Evolutionary conservation across 2,797 vertebrate species (phyloP), one percentile per base, ranked within the genome.

Genomic region (Pelobates cultripes): DNA sequence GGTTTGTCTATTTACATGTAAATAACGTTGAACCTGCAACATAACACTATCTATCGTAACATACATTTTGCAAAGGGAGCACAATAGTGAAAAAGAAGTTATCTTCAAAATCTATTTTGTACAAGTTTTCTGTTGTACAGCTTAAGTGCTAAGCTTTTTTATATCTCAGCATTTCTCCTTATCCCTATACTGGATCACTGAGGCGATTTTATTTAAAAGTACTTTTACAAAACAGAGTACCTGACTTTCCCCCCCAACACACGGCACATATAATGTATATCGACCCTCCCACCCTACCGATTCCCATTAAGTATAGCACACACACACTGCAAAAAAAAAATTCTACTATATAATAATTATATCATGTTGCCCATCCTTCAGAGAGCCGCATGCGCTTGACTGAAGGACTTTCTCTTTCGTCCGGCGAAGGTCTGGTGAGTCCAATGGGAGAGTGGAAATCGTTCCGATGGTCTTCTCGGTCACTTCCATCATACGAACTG

Each of bases 1-100:
- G 95, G 57, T 75, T 94, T 94, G 91, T 94, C 93, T 99, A 99
- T 99, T 96, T 99, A 99, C 98, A 99, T 92, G 94, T 98, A 97
- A 98, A 98, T 98, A 93, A 98, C 95, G 97, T 99, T 99, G 98
- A 99, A 98, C 97, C 98, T 98, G 97, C 97, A 99, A 99, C 97
- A 98, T 99, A 97, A 99, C 97, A 97, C 97, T 96, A 96, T 98
- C 96, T 97, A 97, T 97, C 93, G 96, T 97, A 97, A 98, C 97
- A 97, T 96, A 98, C 96, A 97, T 84, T 96, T 97, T 97, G 96
- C 96, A 96, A 95, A 98, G 96, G 96, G 96, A 97, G 95, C 96
- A 97, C 96, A 95, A 96, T 95, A 94, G 95, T 97, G 95, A 97
- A 95, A 95, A 84, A 96, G 95, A 95, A 94, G 90, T 95, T 95